Percentiles rank a stretch among this genome's conserved stretches.
Conservation (phyloP, 1,140 invertebrate species). For the Halesus radiatus region DNA sequence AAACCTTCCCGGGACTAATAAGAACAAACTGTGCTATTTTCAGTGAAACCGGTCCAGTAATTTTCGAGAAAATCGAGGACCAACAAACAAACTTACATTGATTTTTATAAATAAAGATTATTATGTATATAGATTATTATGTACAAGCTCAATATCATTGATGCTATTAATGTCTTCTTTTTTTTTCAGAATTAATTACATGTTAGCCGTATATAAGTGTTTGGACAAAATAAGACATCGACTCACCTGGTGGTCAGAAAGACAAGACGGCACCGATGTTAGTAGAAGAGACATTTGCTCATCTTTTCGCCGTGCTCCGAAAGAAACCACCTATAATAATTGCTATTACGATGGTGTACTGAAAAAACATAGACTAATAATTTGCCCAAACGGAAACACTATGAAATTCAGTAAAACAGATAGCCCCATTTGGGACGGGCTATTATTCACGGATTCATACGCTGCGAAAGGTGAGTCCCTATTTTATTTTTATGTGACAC, state of each 20-base stretch:
- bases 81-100: too few species aligned
- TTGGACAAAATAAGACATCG: constrained; percentile 65
- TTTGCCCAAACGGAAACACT: constrained; percentile 65
- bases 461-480: constrained; percentile 62
- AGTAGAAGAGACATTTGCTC: constrained; percentile 30
- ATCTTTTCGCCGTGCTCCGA: background rate
- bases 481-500: too few species aligned
- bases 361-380: constrained; percentile 63
- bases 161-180: constrained; percentile 3
- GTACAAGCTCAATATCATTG: too few species aligned
- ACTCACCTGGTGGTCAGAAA: constrained; percentile 65
- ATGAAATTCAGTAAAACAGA: constrained; percentile 63
- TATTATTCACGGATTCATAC: constrained; percentile 69
- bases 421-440: constrained; percentile 65
- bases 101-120: too few species aligned
- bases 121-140: too few species aligned
- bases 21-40: too few species aligned
- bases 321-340: constrained; percentile 35
- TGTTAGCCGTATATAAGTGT: constrained; percentile 63
- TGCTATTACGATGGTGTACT: constrained; percentile 59
- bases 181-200: constrained; percentile 63
- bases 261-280: constrained; percentile 34
- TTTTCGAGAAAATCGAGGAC: too few species aligned
- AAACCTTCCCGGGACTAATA: too few species aligned
- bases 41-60: too few species aligned